Percentiles rank a stretch among this genome's conserved stretches.
These are phyloP conservation scores for Acanthurus leucopareius DNA, from an alignment of 2,797 vertebrate species.

Conservation along the genomic window DNA sequence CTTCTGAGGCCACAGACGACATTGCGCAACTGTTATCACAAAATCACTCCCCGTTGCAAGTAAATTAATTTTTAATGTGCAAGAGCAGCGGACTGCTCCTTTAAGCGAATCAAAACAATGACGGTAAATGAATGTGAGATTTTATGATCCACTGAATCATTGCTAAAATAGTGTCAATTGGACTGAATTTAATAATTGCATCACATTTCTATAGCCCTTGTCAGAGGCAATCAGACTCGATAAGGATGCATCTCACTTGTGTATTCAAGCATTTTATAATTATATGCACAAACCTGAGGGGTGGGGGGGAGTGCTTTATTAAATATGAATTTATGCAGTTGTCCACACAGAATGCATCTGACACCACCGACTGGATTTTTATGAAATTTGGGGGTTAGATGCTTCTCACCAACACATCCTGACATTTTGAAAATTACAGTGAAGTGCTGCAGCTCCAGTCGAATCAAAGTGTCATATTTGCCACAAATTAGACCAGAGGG, in stretches of 20 bases:
- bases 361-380: slow-evolving; percentile 43
- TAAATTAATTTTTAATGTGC: not conserved
- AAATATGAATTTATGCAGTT: slow-evolving; percentile 69
- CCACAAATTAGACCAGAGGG: slow-evolving; percentile 29
- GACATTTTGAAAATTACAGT: slow-evolving; percentile 52
- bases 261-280: slow-evolving; percentile 33
- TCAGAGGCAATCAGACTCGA: slow-evolving; percentile 46
- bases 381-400: slow-evolving; percentile 36
- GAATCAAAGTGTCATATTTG: slow-evolving; percentile 62
- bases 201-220: slow-evolving; percentile 15
- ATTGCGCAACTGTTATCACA: not conserved
- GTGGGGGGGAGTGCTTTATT: slow-evolving; percentile 26
- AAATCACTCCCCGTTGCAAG: too few species aligned
- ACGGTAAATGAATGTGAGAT: slow-evolving; percentile 1
- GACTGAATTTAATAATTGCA: slow-evolving; percentile 40
- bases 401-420: slow-evolving; percentile 41
- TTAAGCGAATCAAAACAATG: slow-evolving; percentile 22
- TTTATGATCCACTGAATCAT: slow-evolving; percentile 14
- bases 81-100: not conserved
- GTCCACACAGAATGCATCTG: slow-evolving; percentile 62
- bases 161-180: slow-evolving; percentile 18
- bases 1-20: not conserved
- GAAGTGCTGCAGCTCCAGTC: slow-evolving; percentile 50
- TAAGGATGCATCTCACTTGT: slow-evolving; percentile 16
- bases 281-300: slow-evolving; percentile 27